Percentiles rank a stretch among this genome's conserved stretches.
phyloP scores from a whole-genome alignment of 2,797 vertebrate genomes.

The Gadopsis bispinosus region DNA sequence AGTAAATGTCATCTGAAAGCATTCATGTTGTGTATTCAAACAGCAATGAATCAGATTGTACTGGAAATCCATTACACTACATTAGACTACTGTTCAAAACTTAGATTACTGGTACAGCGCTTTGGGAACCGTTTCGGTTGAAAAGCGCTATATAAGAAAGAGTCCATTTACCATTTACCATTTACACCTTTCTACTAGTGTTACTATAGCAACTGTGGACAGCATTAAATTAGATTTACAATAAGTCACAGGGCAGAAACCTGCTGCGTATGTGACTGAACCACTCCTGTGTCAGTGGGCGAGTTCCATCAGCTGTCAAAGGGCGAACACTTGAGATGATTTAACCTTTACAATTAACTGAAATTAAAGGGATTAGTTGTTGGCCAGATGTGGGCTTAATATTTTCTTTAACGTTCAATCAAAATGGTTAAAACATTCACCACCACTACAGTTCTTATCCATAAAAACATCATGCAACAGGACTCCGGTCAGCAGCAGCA shows the following conservation, averaged over 20 bases:
- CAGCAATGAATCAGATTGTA: not conserved
- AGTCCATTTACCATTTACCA: too few relatives aligned
- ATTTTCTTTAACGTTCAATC: not conserved
- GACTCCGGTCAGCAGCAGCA: too few relatives aligned
- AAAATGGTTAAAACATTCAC: too few relatives aligned
- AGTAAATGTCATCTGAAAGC: not conserved
- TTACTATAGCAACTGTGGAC: slow-evolving; percentile 34
- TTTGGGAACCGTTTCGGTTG: too few relatives aligned
- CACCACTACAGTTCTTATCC: too few relatives aligned
- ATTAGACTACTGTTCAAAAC: too few relatives aligned
- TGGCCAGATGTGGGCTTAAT: too few relatives aligned
- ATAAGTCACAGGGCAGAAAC: not conserved
- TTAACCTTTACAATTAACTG: not conserved
- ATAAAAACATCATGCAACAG: not conserved
- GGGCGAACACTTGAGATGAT: not conserved
- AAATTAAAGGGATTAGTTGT: not conserved
- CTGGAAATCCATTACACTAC: too few relatives aligned
- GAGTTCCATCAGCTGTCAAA: not conserved
- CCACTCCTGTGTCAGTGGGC: not conserved
- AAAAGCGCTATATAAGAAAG: too few relatives aligned
- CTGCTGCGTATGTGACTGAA: not conserved
- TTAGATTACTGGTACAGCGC: too few relatives aligned
- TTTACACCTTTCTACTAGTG: not conserved
- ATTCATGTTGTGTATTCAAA: not conserved
- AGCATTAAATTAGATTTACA: slow-evolving; percentile 10